phyloP scores from a whole-genome alignment of 53 echinoderm and acorn worm species.

The Henricia sp. region DNA sequence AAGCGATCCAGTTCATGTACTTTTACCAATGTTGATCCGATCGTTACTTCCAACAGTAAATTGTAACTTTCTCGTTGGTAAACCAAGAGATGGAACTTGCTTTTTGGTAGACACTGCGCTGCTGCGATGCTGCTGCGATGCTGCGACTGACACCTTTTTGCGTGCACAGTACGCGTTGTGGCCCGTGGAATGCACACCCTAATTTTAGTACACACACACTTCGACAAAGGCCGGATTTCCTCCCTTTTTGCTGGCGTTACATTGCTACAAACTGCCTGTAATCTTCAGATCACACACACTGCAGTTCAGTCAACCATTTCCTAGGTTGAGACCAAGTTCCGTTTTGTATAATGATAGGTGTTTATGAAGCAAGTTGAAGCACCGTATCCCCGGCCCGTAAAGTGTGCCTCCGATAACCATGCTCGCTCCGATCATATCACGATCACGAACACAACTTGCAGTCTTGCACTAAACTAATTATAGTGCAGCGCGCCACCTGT shows the following conservation, averaged over 20 bases:
- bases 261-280: background rate
- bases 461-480: background rate
- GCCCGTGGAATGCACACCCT: background rate
- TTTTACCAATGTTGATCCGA: background rate
- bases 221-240: background rate
- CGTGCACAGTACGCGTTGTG: background rate
- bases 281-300: background rate
- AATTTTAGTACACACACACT: background rate
- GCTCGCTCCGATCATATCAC: no score
- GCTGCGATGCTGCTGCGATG: no score
- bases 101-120: no score
- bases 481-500: constrained; percentile 50
- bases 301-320: background rate
- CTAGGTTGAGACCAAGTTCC: background rate
- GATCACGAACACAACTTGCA: background rate
- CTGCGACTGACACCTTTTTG: background rate
- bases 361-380: background rate
- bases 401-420: background rate
- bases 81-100: no score
- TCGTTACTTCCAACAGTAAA: no score
- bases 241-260: background rate
- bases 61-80: background rate
- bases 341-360: background rate
- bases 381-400: background rate
- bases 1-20: no score